These are phyloP conservation scores for Gymnocephalus cernua DNA, from an alignment of 2,113 vertebrate genomes.

Conservation along the genomic window DNA sequence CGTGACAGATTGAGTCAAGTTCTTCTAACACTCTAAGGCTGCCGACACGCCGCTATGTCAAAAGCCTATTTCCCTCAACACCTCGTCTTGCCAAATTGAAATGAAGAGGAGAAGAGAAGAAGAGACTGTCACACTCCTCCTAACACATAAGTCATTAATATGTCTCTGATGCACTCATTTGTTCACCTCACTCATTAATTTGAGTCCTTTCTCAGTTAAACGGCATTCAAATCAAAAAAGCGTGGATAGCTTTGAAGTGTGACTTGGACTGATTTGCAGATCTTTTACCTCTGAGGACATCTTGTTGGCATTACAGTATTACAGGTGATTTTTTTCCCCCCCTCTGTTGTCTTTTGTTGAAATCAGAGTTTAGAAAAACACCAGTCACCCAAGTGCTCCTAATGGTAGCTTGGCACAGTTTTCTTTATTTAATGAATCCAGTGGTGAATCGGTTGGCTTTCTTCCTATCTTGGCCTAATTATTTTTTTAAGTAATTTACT, in stretches of 20 bases:
- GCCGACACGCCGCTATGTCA: slow-evolving; percentile 68
- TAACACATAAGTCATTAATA: slow-evolving; percentile 77
- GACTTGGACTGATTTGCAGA: slow-evolving; percentile 50
- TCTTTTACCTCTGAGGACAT: slow-evolving; percentile 61
- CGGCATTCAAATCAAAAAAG: slow-evolving; percentile 55
- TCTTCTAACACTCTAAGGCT: slow-evolving; percentile 76
- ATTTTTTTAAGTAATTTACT: slow-evolving; percentile 68
- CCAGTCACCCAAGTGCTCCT: slow-evolving; percentile 14
- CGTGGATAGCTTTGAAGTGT: slow-evolving; percentile 59
- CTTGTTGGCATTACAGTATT: slow-evolving; percentile 34
- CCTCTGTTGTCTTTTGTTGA: slow-evolving; percentile 26
- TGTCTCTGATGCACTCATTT: slow-evolving; percentile 74
- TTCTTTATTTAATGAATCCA: slow-evolving; percentile 49
- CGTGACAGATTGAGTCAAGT: slow-evolving; percentile 81
- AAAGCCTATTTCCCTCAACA: slow-evolving; percentile 72
- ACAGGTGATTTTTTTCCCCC: slow-evolving; percentile 17
- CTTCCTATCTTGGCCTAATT: slow-evolving; percentile 47
- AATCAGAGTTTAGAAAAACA: slow-evolving; percentile 37
- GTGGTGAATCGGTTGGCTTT: slow-evolving; percentile 56
- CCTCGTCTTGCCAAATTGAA: slow-evolving; percentile 76
- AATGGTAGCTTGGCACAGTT: slow-evolving; percentile 38
- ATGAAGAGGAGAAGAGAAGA: slow-evolving; percentile 64
- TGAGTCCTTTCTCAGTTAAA: slow-evolving; percentile 42
- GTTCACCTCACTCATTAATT: slow-evolving; percentile 73
- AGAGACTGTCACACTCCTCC: slow-evolving; percentile 66